A percentile compares a stretch with the other conserved stretches of the same genome.
Conservation (phyloP, 1,140 invertebrate genomes). For the Cotesia chilonis region DNA sequence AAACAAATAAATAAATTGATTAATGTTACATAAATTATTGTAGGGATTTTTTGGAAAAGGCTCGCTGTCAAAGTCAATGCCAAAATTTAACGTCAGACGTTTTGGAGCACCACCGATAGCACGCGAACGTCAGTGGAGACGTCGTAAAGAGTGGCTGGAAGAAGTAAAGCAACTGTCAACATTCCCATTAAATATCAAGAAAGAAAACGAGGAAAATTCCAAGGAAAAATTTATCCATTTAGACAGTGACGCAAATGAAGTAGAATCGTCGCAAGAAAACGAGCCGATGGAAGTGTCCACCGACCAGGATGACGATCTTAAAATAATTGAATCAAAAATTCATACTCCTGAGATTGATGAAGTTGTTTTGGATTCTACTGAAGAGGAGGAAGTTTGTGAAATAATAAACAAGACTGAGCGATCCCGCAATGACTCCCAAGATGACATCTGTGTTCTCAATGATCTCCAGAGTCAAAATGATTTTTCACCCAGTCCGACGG, state of each 20-base stretch:
- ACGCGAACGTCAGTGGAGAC: slow-evolving; percentile 68
- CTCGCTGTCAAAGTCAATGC: slow-evolving; percentile 70
- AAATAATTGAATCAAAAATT: slow-evolving; percentile 49
- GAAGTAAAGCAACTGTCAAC: slow-evolving; percentile 59
- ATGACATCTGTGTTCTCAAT: slow-evolving; percentile 45
- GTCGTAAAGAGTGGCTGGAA: slow-evolving; percentile 67
- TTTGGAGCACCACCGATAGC: slow-evolving; percentile 63
- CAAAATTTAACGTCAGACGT: slow-evolving; percentile 61
- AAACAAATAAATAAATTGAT: too few species aligned
- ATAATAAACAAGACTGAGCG: slow-evolving; percentile 48
- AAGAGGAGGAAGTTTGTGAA: slow-evolving; percentile 56
- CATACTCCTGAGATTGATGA: slow-evolving; percentile 40
- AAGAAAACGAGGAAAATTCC: too few species aligned
- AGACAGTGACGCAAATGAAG: neutral
- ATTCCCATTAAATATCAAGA: neutral
- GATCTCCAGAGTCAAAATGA: slow-evolving; percentile 38
- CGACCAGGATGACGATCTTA: slow-evolving; percentile 51
- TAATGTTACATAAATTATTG: slow-evolving; percentile 30
- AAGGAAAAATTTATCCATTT: neutral
- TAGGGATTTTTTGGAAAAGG: slow-evolving; percentile 80
- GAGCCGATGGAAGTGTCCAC: too few species aligned
- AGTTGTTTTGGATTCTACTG: slow-evolving; percentile 54
- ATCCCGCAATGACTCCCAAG: slow-evolving; percentile 55
- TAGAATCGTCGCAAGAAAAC: neutral
- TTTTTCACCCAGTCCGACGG: slow-evolving; percentile 31